Evolutionary conservation across 2,797 vertebrate genomes (phyloP).

Genomic region (Cyclura pinguis): DNA sequence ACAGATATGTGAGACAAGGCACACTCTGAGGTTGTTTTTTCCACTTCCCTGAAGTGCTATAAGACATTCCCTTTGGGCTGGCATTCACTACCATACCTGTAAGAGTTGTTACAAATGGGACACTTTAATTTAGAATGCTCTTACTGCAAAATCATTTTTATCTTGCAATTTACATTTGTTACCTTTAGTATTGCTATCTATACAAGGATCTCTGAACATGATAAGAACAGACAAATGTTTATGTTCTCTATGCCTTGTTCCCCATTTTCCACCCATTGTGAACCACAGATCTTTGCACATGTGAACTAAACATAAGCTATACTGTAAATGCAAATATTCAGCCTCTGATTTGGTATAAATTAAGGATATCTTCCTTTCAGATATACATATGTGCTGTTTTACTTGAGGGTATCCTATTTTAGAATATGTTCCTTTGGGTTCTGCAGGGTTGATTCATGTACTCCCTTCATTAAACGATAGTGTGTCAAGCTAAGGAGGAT

Average conservation of each 20-base stretch:
- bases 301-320: not conserved
- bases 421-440: not conserved
- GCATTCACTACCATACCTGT: not conserved
- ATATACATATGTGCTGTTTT: not conserved
- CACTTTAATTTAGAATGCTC: not conserved
- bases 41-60: constrained; percentile 16
- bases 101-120: not conserved
- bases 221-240: not conserved
- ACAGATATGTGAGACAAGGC: constrained; percentile 8
- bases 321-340: not conserved
- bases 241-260: not conserved
- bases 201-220: not conserved
- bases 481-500: no score
- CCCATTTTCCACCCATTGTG: no score
- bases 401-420: not conserved
- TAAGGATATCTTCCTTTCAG: not conserved
- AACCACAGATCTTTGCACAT: not conserved
- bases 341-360: not conserved
- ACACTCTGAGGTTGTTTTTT: constrained; percentile 11
- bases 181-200: not conserved
- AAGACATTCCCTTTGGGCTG: constrained; percentile 17
- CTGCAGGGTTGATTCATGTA: not conserved
- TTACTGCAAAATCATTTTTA: not conserved
- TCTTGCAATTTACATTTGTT: not conserved
- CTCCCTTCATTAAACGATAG: not conserved